Percentiles rank a stretch among this genome's conserved stretches.
Conservation (phyloP, 2,888 invertebrate genomes). For the Aphidoletes aphidimyza region DNA sequence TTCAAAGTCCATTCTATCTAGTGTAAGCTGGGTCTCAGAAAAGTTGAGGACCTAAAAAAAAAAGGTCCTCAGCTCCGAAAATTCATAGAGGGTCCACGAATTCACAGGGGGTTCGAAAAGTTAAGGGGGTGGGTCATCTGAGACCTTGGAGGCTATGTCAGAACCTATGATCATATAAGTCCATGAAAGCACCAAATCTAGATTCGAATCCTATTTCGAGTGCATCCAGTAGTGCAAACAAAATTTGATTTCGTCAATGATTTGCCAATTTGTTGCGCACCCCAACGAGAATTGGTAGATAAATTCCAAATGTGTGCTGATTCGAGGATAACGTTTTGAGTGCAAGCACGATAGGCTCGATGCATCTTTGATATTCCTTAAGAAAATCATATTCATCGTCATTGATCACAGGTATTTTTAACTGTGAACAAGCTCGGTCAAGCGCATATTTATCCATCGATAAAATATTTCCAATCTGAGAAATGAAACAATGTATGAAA, state of each 20-base stretch:
- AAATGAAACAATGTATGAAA: not conserved
- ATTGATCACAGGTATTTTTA: not conserved
- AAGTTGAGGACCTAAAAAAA: too few species aligned
- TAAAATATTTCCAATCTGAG: not conserved
- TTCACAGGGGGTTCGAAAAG: too few species aligned
- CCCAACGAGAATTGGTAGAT: not conserved
- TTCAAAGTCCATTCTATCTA: not conserved
- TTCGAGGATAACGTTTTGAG: not conserved
- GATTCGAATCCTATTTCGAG: not conserved
- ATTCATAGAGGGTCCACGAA: too few species aligned
- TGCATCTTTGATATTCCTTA: not conserved
- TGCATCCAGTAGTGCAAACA: not conserved
- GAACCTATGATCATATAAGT: not conserved
- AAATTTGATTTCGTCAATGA: not conserved
- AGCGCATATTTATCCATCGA: too few species aligned
- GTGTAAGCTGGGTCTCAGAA: too few species aligned
- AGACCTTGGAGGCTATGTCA: too few species aligned
- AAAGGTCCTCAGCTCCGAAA: too few species aligned
- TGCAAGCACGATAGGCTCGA: not conserved
- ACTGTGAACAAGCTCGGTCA: too few species aligned
- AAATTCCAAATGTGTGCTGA: not conserved
- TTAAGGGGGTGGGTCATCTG: too few species aligned
- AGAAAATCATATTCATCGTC: not conserved
- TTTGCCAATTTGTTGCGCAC: not conserved
- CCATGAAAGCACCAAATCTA: not conserved